A percentile compares a stretch with the other conserved stretches of the same genome.
Evolutionary conservation across 2,113 vertebrate genomes (phyloP).

Genomic region (Tychaedon coryphoeus): DNA sequence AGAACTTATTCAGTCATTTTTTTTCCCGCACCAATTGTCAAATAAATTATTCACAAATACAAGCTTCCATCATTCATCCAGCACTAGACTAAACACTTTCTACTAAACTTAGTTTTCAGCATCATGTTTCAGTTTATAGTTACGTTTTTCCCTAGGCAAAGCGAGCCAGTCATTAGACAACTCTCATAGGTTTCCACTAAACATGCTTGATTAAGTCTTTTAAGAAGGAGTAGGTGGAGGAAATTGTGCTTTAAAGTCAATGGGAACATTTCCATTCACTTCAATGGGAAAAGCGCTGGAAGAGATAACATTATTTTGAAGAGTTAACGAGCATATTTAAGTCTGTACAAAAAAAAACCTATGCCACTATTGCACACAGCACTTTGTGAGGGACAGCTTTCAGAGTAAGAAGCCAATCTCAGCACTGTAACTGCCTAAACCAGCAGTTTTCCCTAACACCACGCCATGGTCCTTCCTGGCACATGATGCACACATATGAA

Average conservation of each 20-base stretch:
- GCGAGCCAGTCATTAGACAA: conserved; percentile 4
- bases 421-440: not conserved
- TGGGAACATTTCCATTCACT: conserved; percentile 22
- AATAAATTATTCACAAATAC: conserved; percentile 66
- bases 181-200: conserved; percentile 52
- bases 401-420: not conserved
- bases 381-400: not conserved
- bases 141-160: conserved; percentile 66
- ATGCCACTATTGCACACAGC: not conserved
- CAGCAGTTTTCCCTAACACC: not conserved
- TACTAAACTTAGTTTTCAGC: conserved; percentile 63
- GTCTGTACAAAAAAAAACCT: not conserved
- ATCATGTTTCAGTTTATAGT: conserved; percentile 69
- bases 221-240: conserved; percentile 5
- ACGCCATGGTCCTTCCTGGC: not conserved
- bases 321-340: not conserved
- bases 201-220: conserved; percentile 51
- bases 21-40: conserved; percentile 49
- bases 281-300: not conserved
- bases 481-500: not conserved
- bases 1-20: conserved; percentile 9
- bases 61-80: conserved; percentile 63
- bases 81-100: conserved; percentile 79
- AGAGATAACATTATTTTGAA: conserved; percentile 31
- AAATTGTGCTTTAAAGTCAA: conserved; percentile 12